Evolutionary conservation across 2,113 vertebrate species (phyloP).

Genomic region (Jaculus jaculus): DNA sequence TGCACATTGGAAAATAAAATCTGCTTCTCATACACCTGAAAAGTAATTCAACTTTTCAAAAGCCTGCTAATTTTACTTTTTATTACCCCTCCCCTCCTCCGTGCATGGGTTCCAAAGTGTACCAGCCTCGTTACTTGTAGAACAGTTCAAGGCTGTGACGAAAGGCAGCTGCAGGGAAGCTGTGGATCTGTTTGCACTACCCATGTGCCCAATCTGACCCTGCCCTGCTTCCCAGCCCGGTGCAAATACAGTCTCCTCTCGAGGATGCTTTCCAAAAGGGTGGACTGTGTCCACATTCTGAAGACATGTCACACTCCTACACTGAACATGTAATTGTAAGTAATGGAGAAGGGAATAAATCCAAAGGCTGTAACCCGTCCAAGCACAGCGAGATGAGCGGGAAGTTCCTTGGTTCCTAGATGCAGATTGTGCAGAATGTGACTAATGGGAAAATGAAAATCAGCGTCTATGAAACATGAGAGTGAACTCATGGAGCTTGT

Average conservation of each 20-base stretch:
- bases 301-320: background rate
- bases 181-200: accelerated
- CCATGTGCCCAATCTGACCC: background rate
- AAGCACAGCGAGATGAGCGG: background rate
- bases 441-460: background rate
- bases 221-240: background rate
- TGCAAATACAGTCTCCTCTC: background rate
- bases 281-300: background rate
- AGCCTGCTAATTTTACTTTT: background rate
- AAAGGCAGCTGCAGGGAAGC: background rate
- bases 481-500: background rate
- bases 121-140: background rate
- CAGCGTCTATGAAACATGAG: background rate
- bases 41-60: background rate
- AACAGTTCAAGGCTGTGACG: background rate
- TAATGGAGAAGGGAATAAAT: background rate
- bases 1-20: background rate
- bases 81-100: background rate
- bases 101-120: background rate
- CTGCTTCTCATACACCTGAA: background rate
- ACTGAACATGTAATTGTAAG: background rate
- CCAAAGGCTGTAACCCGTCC: background rate
- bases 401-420: accelerated
- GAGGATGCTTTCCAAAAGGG: background rate
- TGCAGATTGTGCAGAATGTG: background rate